Evolutionary conservation across 2,113 vertebrate genomes (phyloP).

Genomic region (Ptilorrhoa leucosticta): DNA sequence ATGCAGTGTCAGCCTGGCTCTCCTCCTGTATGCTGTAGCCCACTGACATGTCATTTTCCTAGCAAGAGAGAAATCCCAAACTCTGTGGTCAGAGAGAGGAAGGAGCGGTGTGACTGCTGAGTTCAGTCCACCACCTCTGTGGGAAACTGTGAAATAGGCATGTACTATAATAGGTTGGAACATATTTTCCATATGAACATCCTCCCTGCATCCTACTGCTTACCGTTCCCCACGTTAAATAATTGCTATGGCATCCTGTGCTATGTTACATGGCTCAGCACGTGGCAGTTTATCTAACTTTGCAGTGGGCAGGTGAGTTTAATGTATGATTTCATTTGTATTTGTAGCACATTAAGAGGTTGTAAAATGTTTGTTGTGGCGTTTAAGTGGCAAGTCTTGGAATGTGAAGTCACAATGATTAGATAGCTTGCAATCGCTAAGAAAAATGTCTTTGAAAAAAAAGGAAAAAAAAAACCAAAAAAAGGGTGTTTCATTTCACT

Average conservation of each 20-base stretch:
- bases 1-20: background rate
- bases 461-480: rapidly evolving
- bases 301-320: background rate
- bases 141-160: background rate
- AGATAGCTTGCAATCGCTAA: background rate
- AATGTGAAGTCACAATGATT: background rate
- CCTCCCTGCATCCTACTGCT: background rate
- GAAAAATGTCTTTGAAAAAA: background rate
- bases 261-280: background rate
- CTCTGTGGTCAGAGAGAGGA: background rate
- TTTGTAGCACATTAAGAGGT: background rate
- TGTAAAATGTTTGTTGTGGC: background rate
- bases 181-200: background rate
- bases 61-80: background rate
- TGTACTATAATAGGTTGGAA: background rate
- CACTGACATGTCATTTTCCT: background rate
- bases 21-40: background rate
- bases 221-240: background rate
- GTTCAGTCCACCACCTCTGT: background rate
- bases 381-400: background rate
- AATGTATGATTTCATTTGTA: background rate
- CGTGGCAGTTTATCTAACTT: background rate
- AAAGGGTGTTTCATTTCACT: background rate
- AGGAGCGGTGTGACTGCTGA: rapidly evolving
- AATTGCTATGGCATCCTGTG: background rate